phyloP scores from a whole-genome alignment of 2,797 vertebrate genomes.

The Pelochelys cantorii region DNA sequence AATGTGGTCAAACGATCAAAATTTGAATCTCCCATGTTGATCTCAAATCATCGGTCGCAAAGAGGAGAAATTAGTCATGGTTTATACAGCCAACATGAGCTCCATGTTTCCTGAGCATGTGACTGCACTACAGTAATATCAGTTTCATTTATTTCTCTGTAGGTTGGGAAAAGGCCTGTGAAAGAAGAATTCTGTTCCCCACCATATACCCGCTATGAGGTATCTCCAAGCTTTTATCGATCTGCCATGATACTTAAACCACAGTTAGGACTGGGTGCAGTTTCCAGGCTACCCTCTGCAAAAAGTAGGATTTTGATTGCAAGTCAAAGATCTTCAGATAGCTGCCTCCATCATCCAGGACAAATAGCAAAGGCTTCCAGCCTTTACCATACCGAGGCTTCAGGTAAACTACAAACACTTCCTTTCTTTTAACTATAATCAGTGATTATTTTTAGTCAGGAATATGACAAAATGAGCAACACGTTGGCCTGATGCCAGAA shows the following conservation, averaged over 20 bases:
- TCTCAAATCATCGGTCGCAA: neutral
- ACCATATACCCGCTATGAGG: slow-evolving; percentile 82
- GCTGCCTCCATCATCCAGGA: slow-evolving; percentile 82
- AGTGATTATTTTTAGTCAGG: neutral
- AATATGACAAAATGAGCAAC: slow-evolving; percentile 10
- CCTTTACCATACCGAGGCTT: slow-evolving; percentile 81
- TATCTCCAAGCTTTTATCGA: slow-evolving; percentile 84
- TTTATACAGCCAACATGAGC: neutral
- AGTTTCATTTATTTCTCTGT: slow-evolving; percentile 33
- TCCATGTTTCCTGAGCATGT: neutral
- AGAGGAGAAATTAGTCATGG: neutral
- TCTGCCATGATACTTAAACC: slow-evolving; percentile 92
- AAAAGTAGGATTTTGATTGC: slow-evolving; percentile 88
- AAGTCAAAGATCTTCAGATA: slow-evolving; percentile 85
- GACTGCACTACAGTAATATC: neutral
- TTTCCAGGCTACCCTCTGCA: slow-evolving; percentile 88
- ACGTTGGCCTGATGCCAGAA: slow-evolving; percentile 18
- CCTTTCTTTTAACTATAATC: neutral
- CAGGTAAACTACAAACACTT: slow-evolving; percentile 81
- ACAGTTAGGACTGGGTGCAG: slow-evolving; percentile 92
- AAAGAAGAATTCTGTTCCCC: slow-evolving; percentile 84
- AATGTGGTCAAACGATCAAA: neutral
- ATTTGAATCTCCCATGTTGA: neutral
- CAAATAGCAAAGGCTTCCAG: slow-evolving; percentile 81
- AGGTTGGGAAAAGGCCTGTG: slow-evolving; percentile 80